Conservation (phyloP, 2,797 vertebrate genomes). For the Myotis planiceps region DNA sequence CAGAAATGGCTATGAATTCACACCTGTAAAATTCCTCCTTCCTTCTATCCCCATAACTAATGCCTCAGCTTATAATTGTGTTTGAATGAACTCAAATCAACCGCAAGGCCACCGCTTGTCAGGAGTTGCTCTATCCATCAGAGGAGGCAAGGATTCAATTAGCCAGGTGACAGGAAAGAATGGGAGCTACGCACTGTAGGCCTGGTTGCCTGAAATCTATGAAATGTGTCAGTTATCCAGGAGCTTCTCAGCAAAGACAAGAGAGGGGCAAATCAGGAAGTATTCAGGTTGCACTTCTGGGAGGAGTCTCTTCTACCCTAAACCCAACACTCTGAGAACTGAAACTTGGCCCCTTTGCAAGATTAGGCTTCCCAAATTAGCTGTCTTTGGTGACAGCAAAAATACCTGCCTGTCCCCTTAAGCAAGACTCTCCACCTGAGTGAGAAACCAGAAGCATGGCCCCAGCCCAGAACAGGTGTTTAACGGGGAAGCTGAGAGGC, state of each 20-base stretch:
- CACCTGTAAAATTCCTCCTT: conserved; percentile 72
- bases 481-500: conserved; percentile 69
- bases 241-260: conserved; percentile 77
- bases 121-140: conserved; percentile 69
- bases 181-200: conserved; percentile 28
- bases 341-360: conserved; percentile 84
- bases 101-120: conserved; percentile 81
- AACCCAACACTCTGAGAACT: conserved; percentile 87
- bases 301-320: conserved; percentile 81
- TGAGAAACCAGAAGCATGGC: conserved; percentile 69
- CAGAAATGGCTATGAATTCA: conserved; percentile 68
- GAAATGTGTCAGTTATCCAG: conserved; percentile 81
- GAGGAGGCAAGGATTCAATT: conserved; percentile 82
- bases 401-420: conserved; percentile 78
- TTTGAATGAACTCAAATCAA: conserved; percentile 89
- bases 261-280: conserved; percentile 74
- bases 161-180: conserved; percentile 77
- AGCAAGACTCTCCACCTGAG: conserved; percentile 73
- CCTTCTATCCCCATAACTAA: conserved; percentile 79
- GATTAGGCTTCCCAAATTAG: conserved; percentile 83
- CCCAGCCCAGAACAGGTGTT: conserved; percentile 80
- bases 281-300: conserved; percentile 83
- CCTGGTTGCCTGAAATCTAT: conserved; percentile 74
- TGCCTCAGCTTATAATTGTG: conserved; percentile 88
- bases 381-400: conserved; percentile 81